A percentile compares a stretch with the other conserved stretches of the same genome.
Conservation (phyloP, 2,888 invertebrate species). For the Philhelius pedissequus region DNA sequence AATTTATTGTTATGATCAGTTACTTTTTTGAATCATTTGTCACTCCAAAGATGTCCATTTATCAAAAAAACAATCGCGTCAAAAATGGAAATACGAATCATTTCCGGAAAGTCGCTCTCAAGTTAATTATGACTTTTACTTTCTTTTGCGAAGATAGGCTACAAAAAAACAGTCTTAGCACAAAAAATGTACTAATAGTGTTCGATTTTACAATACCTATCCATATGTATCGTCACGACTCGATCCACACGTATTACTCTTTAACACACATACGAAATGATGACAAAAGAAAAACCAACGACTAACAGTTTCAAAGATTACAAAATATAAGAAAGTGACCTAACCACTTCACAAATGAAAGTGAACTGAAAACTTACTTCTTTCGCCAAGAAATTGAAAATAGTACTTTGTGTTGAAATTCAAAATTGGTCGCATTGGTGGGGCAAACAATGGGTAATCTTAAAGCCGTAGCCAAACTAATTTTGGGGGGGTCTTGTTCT, state of each 20-base stretch:
- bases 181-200: constrained; percentile 3
- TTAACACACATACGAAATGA: constrained; percentile 6
- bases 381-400: constrained; percentile 64
- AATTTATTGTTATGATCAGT: background rate
- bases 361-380: constrained; percentile 74
- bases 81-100: constrained; percentile 9
- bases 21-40: constrained; percentile 15
- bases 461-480: background rate
- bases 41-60: background rate
- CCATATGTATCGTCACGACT: constrained; percentile 26
- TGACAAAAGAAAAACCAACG: background rate
- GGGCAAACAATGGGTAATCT: constrained; percentile 8
- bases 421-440: constrained; percentile 24
- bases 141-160: constrained; percentile 30
- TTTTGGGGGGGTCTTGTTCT: background rate
- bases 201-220: background rate
- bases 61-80: background rate
- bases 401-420: constrained; percentile 22
- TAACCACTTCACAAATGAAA: constrained; percentile 72
- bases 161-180: background rate
- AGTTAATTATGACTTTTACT: constrained; percentile 46
- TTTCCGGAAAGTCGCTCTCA: constrained; percentile 21
- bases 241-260: background rate
- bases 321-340: constrained; percentile 62
- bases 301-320: background rate